Base-by-base conservation (phyloP, 1,140 invertebrate species). In the Vanessa tameamea region DNA sequence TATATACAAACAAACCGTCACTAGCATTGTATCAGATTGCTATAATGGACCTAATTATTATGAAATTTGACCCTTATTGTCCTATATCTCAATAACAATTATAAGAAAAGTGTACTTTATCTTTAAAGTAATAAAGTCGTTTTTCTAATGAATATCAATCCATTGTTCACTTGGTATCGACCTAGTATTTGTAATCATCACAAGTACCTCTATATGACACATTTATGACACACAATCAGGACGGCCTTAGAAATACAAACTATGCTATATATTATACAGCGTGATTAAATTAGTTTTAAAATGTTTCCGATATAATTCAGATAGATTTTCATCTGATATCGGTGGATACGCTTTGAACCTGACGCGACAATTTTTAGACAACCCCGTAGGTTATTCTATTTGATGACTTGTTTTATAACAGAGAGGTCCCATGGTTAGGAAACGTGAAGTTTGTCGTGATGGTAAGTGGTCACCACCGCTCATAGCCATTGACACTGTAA, bases 151-250 rank as follows among this genome's bases (percentile, higher is more conserved):
- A 5, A 16, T 53, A n/a, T 0, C 1, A 8, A 53, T 15, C 50
- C n/a, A 50, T 53, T 53, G 50, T 53, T 53, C 48, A 50, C 48
- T 50, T 14, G 15, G 50, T 53, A 53, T 53, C 50, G 50, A 53
- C 50, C 20, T 7, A 57, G 16, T 55, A 51, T 61, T 59, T 47
- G 68, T 20, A 26, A 61, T 59, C 68, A 20, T 43, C 26, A 69
- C 51, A 11, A 47, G 66, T 23, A 57, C 51, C 23, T 20, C 48
- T 2, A 57, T 37, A 53, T 72, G 63, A 72, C 53, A 72, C 63
- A 65, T 47, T 53, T 65, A 14, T 72, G 63, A 64, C n/a, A 47
- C 23, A 71, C 37, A 66, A 73, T 70, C 37, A 47, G 64, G 16
- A 48, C 67, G 72, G 59, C 51, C 76, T 63, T 71, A 69, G 55